Conservation (phyloP, 2,888 invertebrate genomes). For the Meiosimyza platycephala region DNA sequence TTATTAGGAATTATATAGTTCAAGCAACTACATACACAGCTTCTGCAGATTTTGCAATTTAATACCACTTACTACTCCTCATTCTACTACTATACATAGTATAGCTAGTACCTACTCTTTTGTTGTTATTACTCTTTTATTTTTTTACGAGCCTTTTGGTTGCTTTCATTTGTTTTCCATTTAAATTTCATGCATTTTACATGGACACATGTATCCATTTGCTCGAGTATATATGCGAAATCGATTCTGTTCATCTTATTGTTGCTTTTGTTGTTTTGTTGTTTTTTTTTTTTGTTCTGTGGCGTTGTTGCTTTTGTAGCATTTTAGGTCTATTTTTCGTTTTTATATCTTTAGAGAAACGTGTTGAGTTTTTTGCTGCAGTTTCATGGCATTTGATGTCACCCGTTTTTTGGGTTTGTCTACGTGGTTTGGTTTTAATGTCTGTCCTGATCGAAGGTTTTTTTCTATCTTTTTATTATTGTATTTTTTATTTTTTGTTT, state of each 20-base stretch:
- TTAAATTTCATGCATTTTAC: slow-evolving; percentile 65
- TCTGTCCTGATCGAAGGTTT: slow-evolving; percentile 10
- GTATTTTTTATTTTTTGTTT: too few relatives aligned
- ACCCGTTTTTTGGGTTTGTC: slow-evolving; percentile 11
- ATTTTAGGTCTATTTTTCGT: slow-evolving; percentile 19
- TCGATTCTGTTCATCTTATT: slow-evolving; percentile 21
- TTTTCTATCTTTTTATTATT: too few relatives aligned
- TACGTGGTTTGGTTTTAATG: slow-evolving; percentile 15
- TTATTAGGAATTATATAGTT: too few relatives aligned
- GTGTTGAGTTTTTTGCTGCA: slow-evolving; percentile 32
- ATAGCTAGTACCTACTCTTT: too few relatives aligned
- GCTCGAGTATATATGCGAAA: slow-evolving; percentile 7
- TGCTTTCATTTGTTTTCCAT: slow-evolving; percentile 48
- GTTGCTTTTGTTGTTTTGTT: slow-evolving; percentile 10
- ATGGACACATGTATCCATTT: slow-evolving; percentile 49
- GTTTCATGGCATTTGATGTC: slow-evolving; percentile 24
- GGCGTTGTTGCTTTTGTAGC: slow-evolving; percentile 7
- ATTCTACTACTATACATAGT: too few relatives aligned
- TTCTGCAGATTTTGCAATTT: too few relatives aligned
- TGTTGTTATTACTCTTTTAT: slow-evolving; percentile 26
- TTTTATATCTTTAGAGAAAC: slow-evolving; percentile 18
- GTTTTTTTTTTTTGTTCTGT: not conserved
- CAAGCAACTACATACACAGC: too few relatives aligned
- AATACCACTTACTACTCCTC: too few relatives aligned
- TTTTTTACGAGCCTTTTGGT: slow-evolving; percentile 20